phyloP scores from a whole-genome alignment of 1,140 invertebrate genomes.

The Cecropterus lyciades region DNA sequence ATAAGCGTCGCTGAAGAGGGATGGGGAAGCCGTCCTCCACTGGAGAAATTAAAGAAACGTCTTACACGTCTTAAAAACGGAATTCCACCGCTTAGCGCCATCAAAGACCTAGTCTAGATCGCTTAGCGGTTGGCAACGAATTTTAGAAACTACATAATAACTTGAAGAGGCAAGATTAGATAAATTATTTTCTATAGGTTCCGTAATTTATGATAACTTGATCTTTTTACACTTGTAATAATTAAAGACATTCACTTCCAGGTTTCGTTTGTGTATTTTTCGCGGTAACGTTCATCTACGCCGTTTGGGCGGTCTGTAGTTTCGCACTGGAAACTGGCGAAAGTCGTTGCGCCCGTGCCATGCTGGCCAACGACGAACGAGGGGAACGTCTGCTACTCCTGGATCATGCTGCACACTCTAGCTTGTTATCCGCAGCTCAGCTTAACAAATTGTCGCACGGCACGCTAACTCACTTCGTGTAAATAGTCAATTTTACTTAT shows the following conservation, averaged over 20 bases:
- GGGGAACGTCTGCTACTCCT: constrained; percentile 70
- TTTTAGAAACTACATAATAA: too few species aligned
- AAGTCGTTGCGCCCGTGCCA: constrained; percentile 50
- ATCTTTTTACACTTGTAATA: too few species aligned
- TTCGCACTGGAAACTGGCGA: constrained; percentile 65
- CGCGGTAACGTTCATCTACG: constrained; percentile 71
- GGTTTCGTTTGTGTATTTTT: constrained; percentile 70
- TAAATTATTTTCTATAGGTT: too few species aligned
- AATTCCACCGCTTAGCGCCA: too few species aligned
- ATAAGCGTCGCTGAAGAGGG: too few species aligned
- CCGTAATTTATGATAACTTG: too few species aligned
- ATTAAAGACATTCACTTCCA: constrained; percentile 43
- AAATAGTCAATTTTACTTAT: constrained; percentile 30
- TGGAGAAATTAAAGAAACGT: too few species aligned
- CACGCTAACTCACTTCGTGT: constrained; percentile 72
- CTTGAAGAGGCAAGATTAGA: too few species aligned
- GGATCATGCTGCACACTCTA: constrained; percentile 74
- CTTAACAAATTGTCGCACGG: constrained; percentile 66
- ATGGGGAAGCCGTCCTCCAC: too few species aligned
- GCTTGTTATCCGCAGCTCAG: constrained; percentile 70
- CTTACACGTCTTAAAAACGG: too few species aligned
- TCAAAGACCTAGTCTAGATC: too few species aligned
- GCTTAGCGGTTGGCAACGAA: too few species aligned
- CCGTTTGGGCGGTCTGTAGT: constrained; percentile 70
- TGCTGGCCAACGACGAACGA: constrained; percentile 58